Evolutionary conservation across 2,888 invertebrate species (phyloP).

Genomic region (Esperia sulphurella): DNA sequence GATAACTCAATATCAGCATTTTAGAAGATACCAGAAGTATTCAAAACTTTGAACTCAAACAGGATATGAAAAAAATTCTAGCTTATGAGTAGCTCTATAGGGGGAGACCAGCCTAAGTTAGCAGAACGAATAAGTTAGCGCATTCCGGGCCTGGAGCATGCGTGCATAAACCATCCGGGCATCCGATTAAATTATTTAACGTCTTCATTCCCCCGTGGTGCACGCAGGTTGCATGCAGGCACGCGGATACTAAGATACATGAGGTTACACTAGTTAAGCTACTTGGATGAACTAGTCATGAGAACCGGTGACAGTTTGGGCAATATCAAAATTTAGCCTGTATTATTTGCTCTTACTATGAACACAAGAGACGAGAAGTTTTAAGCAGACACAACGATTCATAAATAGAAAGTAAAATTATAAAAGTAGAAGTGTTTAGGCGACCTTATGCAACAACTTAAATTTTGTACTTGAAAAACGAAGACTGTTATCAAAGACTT

Average conservation of each 20-base stretch:
- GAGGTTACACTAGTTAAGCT: slow-evolving; percentile 25
- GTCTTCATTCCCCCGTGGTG: slow-evolving; percentile 74
- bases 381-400: no score
- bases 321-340: no score
- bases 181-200: slow-evolving; percentile 77
- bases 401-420: no score
- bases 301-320: no score
- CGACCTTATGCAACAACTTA: no score
- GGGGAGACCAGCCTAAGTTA: slow-evolving; percentile 14
- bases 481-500: neutral
- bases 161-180: slow-evolving; percentile 63
- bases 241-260: slow-evolving; percentile 61
- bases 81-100: neutral
- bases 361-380: no score
- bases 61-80: neutral
- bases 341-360: no score
- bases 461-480: no score
- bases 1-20: no score
- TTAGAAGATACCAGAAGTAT: no score
- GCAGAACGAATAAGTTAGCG: slow-evolving; percentile 27
- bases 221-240: slow-evolving; percentile 60
- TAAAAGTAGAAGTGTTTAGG: no score
- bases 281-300: no score
- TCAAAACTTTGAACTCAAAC: neutral
- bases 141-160: slow-evolving; percentile 41